Percentiles rank a stretch among this genome's conserved stretches.
phyloP scores from a whole-genome alignment of 2,797 vertebrate genomes.

The Gila robusta region DNA sequence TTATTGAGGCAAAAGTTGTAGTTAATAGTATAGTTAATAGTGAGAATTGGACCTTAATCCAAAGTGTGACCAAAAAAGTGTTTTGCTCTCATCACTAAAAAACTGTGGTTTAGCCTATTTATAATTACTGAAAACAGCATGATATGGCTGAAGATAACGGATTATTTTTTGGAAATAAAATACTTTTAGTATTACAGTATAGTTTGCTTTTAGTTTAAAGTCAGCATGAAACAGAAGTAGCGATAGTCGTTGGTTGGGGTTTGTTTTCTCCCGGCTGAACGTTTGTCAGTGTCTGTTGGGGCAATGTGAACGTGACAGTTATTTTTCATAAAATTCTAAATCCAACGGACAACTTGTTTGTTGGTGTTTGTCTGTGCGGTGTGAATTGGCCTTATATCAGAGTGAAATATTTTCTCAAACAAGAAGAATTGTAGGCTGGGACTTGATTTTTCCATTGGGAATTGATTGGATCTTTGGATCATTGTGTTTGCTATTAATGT shows the following conservation, averaged over 20 bases:
- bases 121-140: neutral
- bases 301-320: too few relatives aligned
- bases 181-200: neutral
- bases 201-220: neutral
- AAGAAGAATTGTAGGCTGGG: neutral
- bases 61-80: too few relatives aligned
- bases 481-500: neutral
- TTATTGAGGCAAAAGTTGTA: too few relatives aligned
- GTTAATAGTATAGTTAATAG: too few relatives aligned
- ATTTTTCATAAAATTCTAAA: too few relatives aligned
- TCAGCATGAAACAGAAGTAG: neutral
- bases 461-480: neutral
- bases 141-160: neutral
- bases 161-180: neutral
- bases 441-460: neutral
- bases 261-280: too few relatives aligned
- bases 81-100: neutral
- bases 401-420: too few relatives aligned
- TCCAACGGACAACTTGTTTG: too few relatives aligned
- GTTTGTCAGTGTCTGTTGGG: too few relatives aligned
- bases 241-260: neutral
- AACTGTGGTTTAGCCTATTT: neutral
- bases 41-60: too few relatives aligned
- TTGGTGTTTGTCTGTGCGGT: too few relatives aligned
- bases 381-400: too few relatives aligned